phyloP scores from a whole-genome alignment of 2,797 vertebrate species.

The Chelmon rostratus region DNA sequence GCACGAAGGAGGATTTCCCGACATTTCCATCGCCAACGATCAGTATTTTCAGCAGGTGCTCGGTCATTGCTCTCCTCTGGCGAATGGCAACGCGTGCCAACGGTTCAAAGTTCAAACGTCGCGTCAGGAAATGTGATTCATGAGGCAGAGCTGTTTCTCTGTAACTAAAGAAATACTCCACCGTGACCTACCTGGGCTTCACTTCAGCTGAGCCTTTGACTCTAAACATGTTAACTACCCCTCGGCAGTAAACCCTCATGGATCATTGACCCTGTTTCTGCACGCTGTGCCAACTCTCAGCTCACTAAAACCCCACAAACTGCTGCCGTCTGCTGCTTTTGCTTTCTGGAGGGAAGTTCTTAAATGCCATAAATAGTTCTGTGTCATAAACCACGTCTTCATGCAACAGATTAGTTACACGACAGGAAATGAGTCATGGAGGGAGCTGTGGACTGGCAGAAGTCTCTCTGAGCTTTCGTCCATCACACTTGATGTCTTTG shows the following conservation, averaged over 20 bases:
- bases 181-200: background rate
- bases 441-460: background rate
- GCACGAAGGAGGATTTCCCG: slow-evolving; percentile 90
- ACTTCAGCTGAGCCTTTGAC: background rate
- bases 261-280: background rate
- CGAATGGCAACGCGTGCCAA: background rate
- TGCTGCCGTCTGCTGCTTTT: background rate
- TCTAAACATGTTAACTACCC: background rate
- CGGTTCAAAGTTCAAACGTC: slow-evolving; percentile 41
- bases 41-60: slow-evolving; percentile 90
- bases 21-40: slow-evolving; percentile 89
- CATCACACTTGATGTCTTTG: background rate
- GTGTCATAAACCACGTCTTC: slow-evolving; percentile 12
- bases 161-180: background rate
- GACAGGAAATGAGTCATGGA: background rate
- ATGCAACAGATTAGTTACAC: background rate
- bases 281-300: background rate
- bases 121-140: slow-evolving; percentile 7
- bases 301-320: background rate
- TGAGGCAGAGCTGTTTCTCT: background rate
- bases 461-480: background rate
- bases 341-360: slow-evolving; percentile 33
- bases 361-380: slow-evolving; percentile 1
- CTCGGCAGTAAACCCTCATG: background rate
- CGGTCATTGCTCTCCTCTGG: slow-evolving; percentile 56